Base-by-base conservation (phyloP, 2,113 vertebrate species). In the Odontesthes bonariensis region DNA sequence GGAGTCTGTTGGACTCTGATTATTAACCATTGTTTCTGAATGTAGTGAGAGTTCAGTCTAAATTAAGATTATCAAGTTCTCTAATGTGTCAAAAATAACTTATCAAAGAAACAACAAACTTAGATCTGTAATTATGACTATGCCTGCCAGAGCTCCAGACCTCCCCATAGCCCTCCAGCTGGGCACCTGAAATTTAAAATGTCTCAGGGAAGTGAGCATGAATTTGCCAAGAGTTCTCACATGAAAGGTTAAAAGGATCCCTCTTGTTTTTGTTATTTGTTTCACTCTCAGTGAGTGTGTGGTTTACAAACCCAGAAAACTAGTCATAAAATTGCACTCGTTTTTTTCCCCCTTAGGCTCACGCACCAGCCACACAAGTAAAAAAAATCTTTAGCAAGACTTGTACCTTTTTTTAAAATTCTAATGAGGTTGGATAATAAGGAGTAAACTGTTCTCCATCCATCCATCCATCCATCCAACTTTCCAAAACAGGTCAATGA, bases 151-250 rank as follows among this genome's bases (percentile, higher is more conserved):
- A 68, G 69, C 54, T 52, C 32, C 46, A 68, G 65, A 23, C 46
- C 78, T 84, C 79, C 83, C 74, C 83, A 85, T 64, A 66, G 61
- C 61, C 82, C 33, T 77, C 82, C 75, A 79, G 73, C 75, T 17
- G 49, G 68, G 68, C 68, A 74, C 62, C 68, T 51, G 31, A 84
- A 82, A 81, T 76, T 61, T 51, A 56, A 81, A 83, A 76, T 76
- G 55, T 86, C 65, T 70, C 35, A 57, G 33, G 73, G 71, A 89
- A 81, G 62, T 74, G 73, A 75, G 79, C 56, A 31, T 47, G 65
- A 61, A 81, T 73, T 84, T 85, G 86, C 81, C 77, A 90, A 89
- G 73, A 88, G 84, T 75, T 61, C 79, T 86, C 55, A 92, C 83
- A 89, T 82, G 77, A 87, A 83, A 83, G 76, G 82, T 89, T 83